Evolutionary conservation across 2,113 vertebrate species (phyloP).

Genomic region (Aldabrachelys gigantea): DNA sequence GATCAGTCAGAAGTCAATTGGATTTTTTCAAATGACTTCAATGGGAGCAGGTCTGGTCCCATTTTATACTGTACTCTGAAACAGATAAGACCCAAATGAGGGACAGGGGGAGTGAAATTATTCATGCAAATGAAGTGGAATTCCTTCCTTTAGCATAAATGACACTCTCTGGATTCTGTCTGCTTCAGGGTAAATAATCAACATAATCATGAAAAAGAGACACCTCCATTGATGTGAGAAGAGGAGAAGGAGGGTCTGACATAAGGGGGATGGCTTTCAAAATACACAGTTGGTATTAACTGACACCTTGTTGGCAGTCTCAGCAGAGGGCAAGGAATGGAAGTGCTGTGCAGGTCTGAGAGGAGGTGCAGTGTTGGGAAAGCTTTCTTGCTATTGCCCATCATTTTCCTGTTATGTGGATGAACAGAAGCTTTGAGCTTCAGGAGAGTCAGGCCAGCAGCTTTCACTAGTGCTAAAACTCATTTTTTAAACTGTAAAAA

Average conservation of each 20-base stretch:
- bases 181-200: neutral
- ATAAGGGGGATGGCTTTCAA: neutral
- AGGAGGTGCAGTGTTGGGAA: neutral
- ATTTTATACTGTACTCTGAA: neutral
- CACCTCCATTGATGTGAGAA: neutral
- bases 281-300: neutral
- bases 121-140: neutral
- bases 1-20: neutral
- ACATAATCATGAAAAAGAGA: neutral
- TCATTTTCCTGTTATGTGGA: rapidly evolving
- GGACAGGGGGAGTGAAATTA: neutral
- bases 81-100: neutral
- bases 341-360: rapidly evolving
- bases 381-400: neutral
- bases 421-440: neutral
- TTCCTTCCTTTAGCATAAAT: neutral
- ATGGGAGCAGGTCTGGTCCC: neutral
- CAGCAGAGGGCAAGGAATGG: neutral
- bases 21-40: neutral
- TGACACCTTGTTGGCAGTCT: rapidly evolving
- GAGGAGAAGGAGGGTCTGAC: neutral
- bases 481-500: neutral
- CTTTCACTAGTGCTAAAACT: neutral
- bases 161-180: neutral
- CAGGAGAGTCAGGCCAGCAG: neutral